Conservation (phyloP, 2,888 invertebrate genomes). For the Synergus laeviventris region DNA sequence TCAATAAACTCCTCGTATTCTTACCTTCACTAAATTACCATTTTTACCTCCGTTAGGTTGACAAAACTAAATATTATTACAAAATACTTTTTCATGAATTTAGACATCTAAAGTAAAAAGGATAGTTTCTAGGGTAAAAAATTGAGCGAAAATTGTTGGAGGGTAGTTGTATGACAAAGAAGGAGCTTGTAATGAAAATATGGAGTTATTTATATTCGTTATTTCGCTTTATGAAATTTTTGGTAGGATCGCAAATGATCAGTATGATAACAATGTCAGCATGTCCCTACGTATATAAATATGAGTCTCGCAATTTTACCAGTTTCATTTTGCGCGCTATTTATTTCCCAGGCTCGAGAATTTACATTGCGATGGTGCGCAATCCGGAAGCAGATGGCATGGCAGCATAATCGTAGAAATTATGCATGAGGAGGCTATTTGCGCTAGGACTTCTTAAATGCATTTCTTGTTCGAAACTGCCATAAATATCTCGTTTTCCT, state of each 20-base stretch:
- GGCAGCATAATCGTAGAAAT: conserved; percentile 24
- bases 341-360: conserved; percentile 15
- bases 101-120: too few relatives aligned
- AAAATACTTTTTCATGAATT: not conserved
- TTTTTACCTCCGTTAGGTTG: not conserved
- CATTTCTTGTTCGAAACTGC: conserved; percentile 9
- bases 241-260: not conserved
- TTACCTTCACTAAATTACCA: not conserved
- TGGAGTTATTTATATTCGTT: not conserved
- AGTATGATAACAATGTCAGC: conserved; percentile 2
- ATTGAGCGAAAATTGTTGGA: not conserved
- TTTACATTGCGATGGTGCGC: conserved; percentile 11
- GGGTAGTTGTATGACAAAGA: not conserved
- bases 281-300: too few relatives aligned
- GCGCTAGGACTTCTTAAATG: conserved; percentile 35
- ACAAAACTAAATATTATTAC: not conserved
- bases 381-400: conserved; percentile 20
- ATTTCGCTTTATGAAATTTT: conserved; percentile 12
- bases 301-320: not conserved
- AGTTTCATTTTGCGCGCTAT: conserved; percentile 22
- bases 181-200: not conserved
- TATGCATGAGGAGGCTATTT: conserved; percentile 29
- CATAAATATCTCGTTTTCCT: conserved; percentile 13
- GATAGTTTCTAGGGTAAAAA: not conserved
- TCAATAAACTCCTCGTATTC: conserved; percentile 1